These are phyloP conservation scores for Rhizoglyphus robini DNA, from an alignment of 1,140 invertebrate genomes.

Conservation along the genomic window DNA sequence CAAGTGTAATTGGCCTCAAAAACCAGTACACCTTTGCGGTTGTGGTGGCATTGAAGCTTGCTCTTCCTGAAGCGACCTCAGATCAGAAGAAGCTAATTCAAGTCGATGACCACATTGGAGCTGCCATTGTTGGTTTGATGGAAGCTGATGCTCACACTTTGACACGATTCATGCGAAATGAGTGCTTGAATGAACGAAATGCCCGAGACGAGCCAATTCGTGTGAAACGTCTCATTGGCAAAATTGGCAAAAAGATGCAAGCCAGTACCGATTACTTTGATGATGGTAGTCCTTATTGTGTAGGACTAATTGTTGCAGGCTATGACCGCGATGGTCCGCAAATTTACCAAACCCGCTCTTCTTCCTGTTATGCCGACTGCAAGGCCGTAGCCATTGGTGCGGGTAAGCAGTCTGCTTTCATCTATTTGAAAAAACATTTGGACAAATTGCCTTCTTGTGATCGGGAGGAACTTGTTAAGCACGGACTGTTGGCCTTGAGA, in stretches of 20 bases:
- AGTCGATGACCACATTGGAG: conserved; percentile 88
- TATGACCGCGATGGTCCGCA: conserved; percentile 91
- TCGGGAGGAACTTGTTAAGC: conserved; percentile 76
- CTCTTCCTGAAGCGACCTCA: conserved; percentile 83
- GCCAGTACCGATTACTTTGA: conserved; percentile 93
- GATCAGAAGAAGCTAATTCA: conserved; percentile 95
- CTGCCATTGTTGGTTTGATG: conserved; percentile 89
- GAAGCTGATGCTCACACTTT: conserved; percentile 88
- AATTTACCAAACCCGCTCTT: conserved; percentile 94
- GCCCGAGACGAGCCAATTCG: conserved; percentile 66
- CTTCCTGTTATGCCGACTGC: conserved; percentile 92
- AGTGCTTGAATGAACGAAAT: conserved; percentile 84
- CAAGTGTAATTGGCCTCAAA: conserved; percentile 90
- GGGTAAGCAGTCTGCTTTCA: conserved; percentile 91
- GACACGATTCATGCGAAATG: conserved; percentile 56
- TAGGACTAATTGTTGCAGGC: conserved; percentile 86
- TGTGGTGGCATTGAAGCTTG: conserved; percentile 86
- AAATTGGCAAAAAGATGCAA: conserved; percentile 90
- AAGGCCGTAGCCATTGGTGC: conserved; percentile 97
- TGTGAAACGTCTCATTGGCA: conserved; percentile 63
- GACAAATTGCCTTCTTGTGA: conserved; percentile 48
- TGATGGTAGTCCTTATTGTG: conserved; percentile 88
- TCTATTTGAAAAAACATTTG: conserved; percentile 87
- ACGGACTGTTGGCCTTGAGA: conserved; percentile 76
- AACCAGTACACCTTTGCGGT: conserved; percentile 72